phyloP scores from a whole-genome alignment of 2,113 vertebrate species.

The Psittacula cyanocephala region DNA sequence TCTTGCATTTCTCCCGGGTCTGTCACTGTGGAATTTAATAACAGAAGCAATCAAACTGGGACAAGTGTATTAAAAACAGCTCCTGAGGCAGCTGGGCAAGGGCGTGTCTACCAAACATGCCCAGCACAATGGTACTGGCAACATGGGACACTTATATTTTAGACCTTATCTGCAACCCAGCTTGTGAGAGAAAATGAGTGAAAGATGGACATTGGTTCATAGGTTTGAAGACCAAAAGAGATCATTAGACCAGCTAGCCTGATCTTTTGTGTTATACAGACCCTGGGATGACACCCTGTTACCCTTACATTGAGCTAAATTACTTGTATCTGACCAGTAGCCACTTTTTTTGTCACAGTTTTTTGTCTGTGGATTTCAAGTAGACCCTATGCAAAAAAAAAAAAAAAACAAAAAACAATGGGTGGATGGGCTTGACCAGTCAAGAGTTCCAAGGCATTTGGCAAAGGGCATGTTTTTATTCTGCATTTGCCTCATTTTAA shows the following conservation, averaged over 20 bases:
- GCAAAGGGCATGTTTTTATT: neutral
- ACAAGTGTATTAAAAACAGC: neutral
- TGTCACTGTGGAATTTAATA: slow-evolving; percentile 1
- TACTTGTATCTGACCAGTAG: neutral
- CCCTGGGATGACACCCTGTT: neutral
- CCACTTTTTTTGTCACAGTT: neutral
- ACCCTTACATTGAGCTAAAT: neutral
- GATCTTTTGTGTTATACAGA: neutral
- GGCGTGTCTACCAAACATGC: neutral
- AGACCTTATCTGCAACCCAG: neutral
- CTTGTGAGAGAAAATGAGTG: neutral
- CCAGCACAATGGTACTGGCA: neutral
- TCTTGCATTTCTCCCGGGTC: neutral
- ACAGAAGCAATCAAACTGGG: neutral
- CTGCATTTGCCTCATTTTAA: neutral
- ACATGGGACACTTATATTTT: neutral
- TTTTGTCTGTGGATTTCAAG: neutral
- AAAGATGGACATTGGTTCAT: neutral
- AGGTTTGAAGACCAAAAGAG: neutral
- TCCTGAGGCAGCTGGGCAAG: neutral
- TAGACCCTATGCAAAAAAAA: neutral
- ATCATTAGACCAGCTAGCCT: neutral
- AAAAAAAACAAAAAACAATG: too few species aligned
- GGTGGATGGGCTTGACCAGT: neutral
- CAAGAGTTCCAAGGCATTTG: neutral